A percentile compares a stretch with the other conserved stretches of the same genome.
These are phyloP conservation scores for Bufo bufo DNA, from an alignment of 2,113 vertebrate species.

Conservation along the genomic window DNA sequence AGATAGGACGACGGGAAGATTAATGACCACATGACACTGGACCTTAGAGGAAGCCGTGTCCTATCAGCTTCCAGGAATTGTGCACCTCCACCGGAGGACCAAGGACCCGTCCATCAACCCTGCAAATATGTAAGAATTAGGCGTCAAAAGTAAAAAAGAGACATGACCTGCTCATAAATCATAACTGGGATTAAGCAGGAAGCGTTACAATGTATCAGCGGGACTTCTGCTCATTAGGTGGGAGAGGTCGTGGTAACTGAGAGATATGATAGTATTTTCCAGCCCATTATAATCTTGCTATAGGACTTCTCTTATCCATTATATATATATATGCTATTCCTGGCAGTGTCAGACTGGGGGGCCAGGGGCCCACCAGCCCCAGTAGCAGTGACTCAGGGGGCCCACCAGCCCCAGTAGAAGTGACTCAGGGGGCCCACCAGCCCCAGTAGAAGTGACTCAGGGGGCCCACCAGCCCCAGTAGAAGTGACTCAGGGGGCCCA, in stretches of 20 bases:
- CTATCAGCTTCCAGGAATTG: slow-evolving; percentile 41
- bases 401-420: no score
- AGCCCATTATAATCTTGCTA: background rate
- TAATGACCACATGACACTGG: background rate
- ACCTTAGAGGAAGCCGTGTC: background rate
- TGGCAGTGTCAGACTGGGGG: no score
- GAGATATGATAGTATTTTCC: background rate
- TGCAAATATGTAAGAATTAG: background rate
- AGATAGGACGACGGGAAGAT: background rate
- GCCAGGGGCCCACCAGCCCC: no score
- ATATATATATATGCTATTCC: no score
- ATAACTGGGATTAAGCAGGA: background rate
- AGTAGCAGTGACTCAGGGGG: no score
- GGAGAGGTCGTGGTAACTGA: background rate
- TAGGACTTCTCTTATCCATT: background rate
- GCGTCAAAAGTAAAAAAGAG: background rate
- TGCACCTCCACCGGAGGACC: background rate
- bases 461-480: no score
- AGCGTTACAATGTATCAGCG: background rate
- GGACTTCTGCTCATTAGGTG: background rate
- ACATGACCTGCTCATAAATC: background rate
- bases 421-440: no score
- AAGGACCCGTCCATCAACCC: background rate
- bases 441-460: no score
- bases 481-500: no score